These are phyloP conservation scores for Ophion ellenae DNA, from an alignment of 2,888 invertebrate genomes.

Conservation along the genomic window DNA sequence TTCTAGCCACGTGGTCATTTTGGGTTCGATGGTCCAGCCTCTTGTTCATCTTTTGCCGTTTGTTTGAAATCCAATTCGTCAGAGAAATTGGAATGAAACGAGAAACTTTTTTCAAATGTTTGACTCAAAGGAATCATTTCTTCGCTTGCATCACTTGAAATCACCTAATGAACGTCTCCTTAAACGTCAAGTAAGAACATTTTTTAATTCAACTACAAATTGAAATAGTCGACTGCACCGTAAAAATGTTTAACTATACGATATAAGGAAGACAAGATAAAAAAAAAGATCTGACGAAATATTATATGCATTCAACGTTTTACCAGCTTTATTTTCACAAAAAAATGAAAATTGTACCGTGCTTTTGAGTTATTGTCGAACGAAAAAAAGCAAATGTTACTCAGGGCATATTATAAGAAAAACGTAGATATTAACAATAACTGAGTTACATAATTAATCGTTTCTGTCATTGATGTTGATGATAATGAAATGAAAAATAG, in stretches of 20 bases:
- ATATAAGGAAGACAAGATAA: too few species aligned
- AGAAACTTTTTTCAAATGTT: slow-evolving; percentile 1
- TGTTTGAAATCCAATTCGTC: slow-evolving; percentile 26
- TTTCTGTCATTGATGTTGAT: too few species aligned
- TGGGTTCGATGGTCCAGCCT: slow-evolving; percentile 20
- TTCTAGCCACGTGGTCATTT: slow-evolving; percentile 40
- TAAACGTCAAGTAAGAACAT: slow-evolving; percentile 8
- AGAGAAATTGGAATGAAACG: slow-evolving; percentile 27
- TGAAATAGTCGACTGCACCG: too few species aligned
- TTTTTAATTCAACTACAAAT: slow-evolving; percentile 16
- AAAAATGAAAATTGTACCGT: not conserved
- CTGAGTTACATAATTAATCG: too few species aligned
- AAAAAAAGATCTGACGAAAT: not conserved
- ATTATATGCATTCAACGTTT: slow-evolving; percentile 12
- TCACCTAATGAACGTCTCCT: slow-evolving; percentile 42
- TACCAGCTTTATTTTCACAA: not conserved
- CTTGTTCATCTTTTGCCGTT: slow-evolving; percentile 3
- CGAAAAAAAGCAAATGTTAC: too few species aligned
- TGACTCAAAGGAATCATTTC: slow-evolving; percentile 40
- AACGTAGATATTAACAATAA: too few species aligned
- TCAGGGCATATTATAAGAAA: too few species aligned
- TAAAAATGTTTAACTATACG: too few species aligned
- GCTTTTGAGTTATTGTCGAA: too few species aligned
- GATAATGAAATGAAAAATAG: not conserved
- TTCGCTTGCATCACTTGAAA: slow-evolving; percentile 39